Conservation (phyloP, 2,797 vertebrate genomes). For the Cyprinella venusta region DNA sequence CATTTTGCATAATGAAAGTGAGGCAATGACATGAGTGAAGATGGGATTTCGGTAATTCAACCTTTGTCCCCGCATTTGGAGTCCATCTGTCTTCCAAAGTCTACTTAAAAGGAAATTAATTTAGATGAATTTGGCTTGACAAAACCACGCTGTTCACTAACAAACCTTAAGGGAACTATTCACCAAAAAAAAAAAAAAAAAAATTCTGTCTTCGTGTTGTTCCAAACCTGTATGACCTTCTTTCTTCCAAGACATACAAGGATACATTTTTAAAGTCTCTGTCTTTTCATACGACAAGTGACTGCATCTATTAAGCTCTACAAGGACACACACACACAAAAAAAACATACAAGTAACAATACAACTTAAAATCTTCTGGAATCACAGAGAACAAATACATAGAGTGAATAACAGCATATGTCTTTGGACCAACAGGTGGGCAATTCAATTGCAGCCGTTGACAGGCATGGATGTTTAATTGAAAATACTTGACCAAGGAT, state of each 20-base stretch:
- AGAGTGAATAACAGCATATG: background rate
- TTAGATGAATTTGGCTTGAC: background rate
- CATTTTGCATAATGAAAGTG: constrained; percentile 6
- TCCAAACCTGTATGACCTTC: background rate
- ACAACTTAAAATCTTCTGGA: background rate
- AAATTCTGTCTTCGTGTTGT: background rate
- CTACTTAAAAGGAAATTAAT: background rate
- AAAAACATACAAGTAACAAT: background rate
- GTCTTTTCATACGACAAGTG: background rate
- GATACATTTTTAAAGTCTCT: background rate
- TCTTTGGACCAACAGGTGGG: background rate
- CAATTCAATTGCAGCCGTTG: background rate
- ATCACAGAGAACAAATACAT: background rate
- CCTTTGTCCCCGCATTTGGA: background rate
- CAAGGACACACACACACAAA: too few species aligned
- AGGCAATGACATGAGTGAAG: background rate
- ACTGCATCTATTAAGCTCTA: background rate
- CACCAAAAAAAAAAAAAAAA: too few species aligned
- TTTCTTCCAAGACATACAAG: background rate
- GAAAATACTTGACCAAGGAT: background rate
- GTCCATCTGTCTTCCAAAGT: constrained; percentile 18
- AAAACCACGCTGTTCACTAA: background rate
- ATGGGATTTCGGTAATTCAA: background rate
- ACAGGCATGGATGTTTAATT: background rate
- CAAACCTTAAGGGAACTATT: background rate